A percentile compares a stretch with the other conserved stretches of the same genome.
phyloP scores from a whole-genome alignment of 2,888 invertebrate genomes.

The Corbicula japonica region DNA sequence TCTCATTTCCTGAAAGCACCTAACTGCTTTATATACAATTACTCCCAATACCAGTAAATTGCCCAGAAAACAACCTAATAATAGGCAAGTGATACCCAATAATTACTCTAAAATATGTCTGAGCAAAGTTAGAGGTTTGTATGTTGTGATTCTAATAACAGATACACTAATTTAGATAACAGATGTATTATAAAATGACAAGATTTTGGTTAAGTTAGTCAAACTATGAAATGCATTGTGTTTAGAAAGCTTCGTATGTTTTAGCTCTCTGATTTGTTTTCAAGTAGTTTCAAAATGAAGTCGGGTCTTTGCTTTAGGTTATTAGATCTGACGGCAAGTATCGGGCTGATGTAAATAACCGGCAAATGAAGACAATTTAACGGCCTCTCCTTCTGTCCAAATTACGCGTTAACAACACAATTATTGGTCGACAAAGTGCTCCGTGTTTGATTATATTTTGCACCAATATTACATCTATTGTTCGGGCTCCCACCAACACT shows the following conservation, averaged over 20 bases:
- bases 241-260: slow-evolving; percentile 4
- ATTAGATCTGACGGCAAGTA: slow-evolving; percentile 51
- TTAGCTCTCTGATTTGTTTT: too few relatives aligned
- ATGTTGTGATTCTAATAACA: slow-evolving; percentile 43
- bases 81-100: slow-evolving; percentile 39
- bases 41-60: slow-evolving; percentile 46
- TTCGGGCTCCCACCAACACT: slow-evolving; percentile 42
- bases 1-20: slow-evolving; percentile 50
- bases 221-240: slow-evolving; percentile 7
- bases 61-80: slow-evolving; percentile 31
- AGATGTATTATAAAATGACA: slow-evolving; percentile 20
- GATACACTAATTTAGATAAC: slow-evolving; percentile 22
- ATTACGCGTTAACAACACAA: slow-evolving; percentile 63
- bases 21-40: slow-evolving; percentile 59
- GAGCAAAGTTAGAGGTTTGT: slow-evolving; percentile 18
- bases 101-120: slow-evolving; percentile 40
- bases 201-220: slow-evolving; percentile 9
- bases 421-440: slow-evolving; percentile 55
- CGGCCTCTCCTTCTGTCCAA: slow-evolving; percentile 63
- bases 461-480: slow-evolving; percentile 62
- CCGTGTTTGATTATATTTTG: slow-evolving; percentile 66
- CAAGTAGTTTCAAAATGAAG: too few relatives aligned
- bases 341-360: slow-evolving; percentile 52
- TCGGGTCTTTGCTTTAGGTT: too few relatives aligned
- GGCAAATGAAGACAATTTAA: slow-evolving; percentile 60